Percentiles rank a stretch among this genome's conserved stretches.
Conservation (phyloP, 2,113 vertebrate genomes). For the Prochilodus magdalenae region DNA sequence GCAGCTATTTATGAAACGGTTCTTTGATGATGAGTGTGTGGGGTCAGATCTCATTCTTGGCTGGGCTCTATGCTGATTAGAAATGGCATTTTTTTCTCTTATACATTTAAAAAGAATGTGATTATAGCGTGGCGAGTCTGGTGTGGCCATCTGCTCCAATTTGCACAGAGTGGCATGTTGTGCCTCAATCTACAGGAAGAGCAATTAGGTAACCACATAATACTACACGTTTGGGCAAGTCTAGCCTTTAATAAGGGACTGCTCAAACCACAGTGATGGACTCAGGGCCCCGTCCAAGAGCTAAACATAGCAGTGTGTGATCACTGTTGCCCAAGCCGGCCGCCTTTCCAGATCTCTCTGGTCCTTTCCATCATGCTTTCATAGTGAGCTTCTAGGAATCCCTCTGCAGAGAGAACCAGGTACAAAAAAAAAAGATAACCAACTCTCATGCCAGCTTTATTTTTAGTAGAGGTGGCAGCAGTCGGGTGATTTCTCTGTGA, state of each 20-base stretch:
- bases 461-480: slow-evolving; percentile 20
- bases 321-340: not conserved
- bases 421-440: not conserved
- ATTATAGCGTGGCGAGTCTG: not conserved
- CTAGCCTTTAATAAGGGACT: slow-evolving; percentile 14
- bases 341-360: slow-evolving; percentile 11
- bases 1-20: too few relatives aligned
- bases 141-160: not conserved
- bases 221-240: slow-evolving; percentile 6
- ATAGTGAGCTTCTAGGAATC: slow-evolving; percentile 8
- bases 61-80: too few relatives aligned
- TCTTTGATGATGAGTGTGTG: too few relatives aligned
- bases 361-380: slow-evolving; percentile 15
- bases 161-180: slow-evolving; percentile 1
- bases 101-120: not conserved
- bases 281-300: not conserved
- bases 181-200: not conserved
- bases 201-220: slow-evolving; percentile 19
- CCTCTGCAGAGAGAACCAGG: not conserved
- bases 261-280: not conserved
- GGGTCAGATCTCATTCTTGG: too few relatives aligned
- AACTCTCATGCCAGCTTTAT: slow-evolving; percentile 26
- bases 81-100: too few relatives aligned
- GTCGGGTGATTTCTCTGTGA: slow-evolving; percentile 26
- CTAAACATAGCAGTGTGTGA: slow-evolving; percentile 13